Evolutionary conservation across 1,140 invertebrate genomes (phyloP), one percentile per base, ranked within the genome.

Genomic region (Drosophila neocordata): DNA sequence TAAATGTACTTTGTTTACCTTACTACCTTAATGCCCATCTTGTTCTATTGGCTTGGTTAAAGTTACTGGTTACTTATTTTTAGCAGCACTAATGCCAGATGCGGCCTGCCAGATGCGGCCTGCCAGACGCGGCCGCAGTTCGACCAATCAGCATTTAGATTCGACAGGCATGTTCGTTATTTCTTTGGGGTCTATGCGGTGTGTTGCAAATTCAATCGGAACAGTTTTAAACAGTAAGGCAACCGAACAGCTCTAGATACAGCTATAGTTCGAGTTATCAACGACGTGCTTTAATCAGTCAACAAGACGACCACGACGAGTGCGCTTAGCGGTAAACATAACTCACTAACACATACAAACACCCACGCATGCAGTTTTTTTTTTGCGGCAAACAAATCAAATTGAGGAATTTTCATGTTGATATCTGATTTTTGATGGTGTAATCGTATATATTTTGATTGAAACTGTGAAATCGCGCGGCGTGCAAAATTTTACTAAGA

Each of bases 321-420:
- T 79, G 61, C 81, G 81, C 77, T 84, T 70, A 84, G 81, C 81
- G 81, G 81, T 84, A 84, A 84, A 84, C 73, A 85, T 64, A 80
- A 60, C 52, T 64, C 77, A 60, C 52, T 60, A 44, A 68, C 70
- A 31, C 56, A 73, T 35, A 65, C 69, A 65, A 24, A 20, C 15
- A 48, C 41, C 41, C 41, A 48, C 41, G 41, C 41, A 64, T 41
- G 61, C 31, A 53, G 24, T 73, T 65, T 73, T 72, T 71, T 55
- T 35, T 64, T 52, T 62, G 31, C 70, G 60, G 60, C 60, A 63
- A 60, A 60, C 38, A 60, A 22, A 20, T 6, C 35, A 37, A 63
- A 22, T 34, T 18, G 3, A 52, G 41, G 24, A 48, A 52, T n/a
- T 63, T 37, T 48, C 41, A 48, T 20, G 15, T 48, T 48, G 41